phyloP scores from a whole-genome alignment of 1,140 invertebrate species.

The Drosophila parabipectinata region DNA sequence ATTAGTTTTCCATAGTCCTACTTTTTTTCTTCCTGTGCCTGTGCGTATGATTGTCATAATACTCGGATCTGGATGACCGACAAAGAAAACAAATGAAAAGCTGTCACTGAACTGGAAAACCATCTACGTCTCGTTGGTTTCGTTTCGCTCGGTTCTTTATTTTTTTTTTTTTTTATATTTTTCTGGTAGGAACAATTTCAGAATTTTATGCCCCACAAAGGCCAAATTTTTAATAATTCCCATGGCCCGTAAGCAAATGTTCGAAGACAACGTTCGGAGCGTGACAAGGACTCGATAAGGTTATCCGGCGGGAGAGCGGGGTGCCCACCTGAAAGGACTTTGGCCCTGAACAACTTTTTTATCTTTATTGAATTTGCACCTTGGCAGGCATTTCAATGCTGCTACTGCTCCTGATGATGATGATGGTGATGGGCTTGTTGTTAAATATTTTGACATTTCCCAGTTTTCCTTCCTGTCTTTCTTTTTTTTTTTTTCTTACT shows the following conservation, averaged over 20 bases:
- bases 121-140: slow-evolving; percentile 33
- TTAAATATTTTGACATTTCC: slow-evolving; percentile 63
- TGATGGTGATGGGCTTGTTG: slow-evolving; percentile 59
- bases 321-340: slow-evolving; percentile 12
- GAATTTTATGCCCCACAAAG: slow-evolving; percentile 57
- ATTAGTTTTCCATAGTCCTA: neutral
- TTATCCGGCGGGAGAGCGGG: slow-evolving; percentile 17
- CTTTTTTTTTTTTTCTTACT: slow-evolving; percentile 1
- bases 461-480: slow-evolving; percentile 22
- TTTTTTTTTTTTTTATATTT: neutral
- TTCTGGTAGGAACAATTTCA: slow-evolving; percentile 35
- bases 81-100: slow-evolving; percentile 47
- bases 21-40: neutral
- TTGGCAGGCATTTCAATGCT: slow-evolving; percentile 54
- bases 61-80: slow-evolving; percentile 10
- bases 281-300: slow-evolving; percentile 58
- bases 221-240: slow-evolving; percentile 58
- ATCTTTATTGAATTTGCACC: slow-evolving; percentile 66
- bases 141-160: slow-evolving; percentile 1
- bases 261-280: slow-evolving; percentile 28
- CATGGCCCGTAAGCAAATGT: slow-evolving; percentile 34
- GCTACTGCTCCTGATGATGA: slow-evolving; percentile 35
- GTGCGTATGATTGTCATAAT: slow-evolving; percentile 50
- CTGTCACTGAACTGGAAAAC: slow-evolving; percentile 64
- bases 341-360: slow-evolving; percentile 48